Conservation (phyloP, 1,140 invertebrate species). For the Anthonomus grandis region DNA sequence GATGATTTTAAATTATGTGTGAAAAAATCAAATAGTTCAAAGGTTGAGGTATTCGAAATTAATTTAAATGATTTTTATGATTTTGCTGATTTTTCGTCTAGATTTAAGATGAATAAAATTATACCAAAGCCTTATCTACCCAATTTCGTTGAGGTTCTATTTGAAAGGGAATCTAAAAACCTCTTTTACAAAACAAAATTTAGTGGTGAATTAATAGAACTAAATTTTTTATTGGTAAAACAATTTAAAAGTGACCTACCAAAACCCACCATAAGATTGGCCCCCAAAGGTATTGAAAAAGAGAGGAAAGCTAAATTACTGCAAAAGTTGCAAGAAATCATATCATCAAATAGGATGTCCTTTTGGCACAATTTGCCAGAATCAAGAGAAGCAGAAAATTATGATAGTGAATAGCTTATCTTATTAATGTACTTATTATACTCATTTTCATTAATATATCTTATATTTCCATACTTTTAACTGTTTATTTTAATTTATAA, state of each 20-base stretch:
- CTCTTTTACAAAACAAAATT: too few relatives aligned
- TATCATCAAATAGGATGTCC: not conserved
- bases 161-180: too few relatives aligned
- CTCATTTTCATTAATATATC: conserved; percentile 1
- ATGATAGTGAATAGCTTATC: not conserved
- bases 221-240: conserved; percentile 1
- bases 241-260: not conserved
- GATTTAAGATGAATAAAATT: conserved; percentile 18
- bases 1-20: conserved; percentile 10
- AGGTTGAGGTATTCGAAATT: not conserved
- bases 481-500: not conserved
- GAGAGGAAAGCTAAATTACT: conserved; percentile 4
- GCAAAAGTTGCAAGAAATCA: not conserved
- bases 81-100: conserved; percentile 11
- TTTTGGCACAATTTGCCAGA: conserved; percentile 8
- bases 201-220: too few relatives aligned
- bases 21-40: conserved; percentile 1
- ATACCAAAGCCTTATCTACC: conserved; percentile 7
- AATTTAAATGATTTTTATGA: conserved; percentile 5
- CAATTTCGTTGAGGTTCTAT: conserved; percentile 2
- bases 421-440: too few relatives aligned
- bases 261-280: not conserved
- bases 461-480: not conserved
- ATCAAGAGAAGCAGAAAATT: not conserved
- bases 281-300: not conserved